Evolutionary conservation across 2,113 vertebrate genomes (phyloP), one percentile per base, ranked within the genome.

Genomic region (Oncorhynchus clarkii): DNA sequence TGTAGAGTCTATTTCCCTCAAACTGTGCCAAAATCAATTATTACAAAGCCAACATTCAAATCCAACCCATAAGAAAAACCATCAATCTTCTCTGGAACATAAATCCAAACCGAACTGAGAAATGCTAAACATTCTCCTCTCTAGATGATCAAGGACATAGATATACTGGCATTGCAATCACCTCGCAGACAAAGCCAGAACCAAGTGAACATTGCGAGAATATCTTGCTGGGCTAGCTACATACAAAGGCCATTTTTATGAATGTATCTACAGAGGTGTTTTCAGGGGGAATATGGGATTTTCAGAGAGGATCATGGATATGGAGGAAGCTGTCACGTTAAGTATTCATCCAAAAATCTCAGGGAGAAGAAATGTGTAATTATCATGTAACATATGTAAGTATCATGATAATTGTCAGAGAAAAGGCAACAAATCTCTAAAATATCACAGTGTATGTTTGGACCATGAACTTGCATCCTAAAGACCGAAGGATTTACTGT

Each of bases 81-180:
- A 16, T 54, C 14, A 54, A 90, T 91, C 89, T 89, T 54, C 84
- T 78, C 68, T 67, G 78, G 85, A 91, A 91, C 89, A 90, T 71
- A 78, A 82, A 87, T 89, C 77, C 67, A 67, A 82, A 89, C 82
- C 45, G 26, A 75, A 77, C 80, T 12, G 71, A 78, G 82, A 78
- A 72, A 72, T 71, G 45, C 34, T 74, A 80, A 80, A 24, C 72
- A 78, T 65, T 72, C 65, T 79, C 59, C 22, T 4, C 27, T 76
- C 62, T 57, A 72, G 73, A 80, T 81, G 84, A 85, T 86, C 49
- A 69, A 85, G 81, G 78, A 82, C 67, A 54, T 71, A 31, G 62
- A 73, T 39, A 26, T 67, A 74, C 67, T 57, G 72, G 80, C 78
- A 76, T 72, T 82, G 59, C 72, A 77, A 73, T 74, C 74, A 74